Conservation (phyloP, 2,113 vertebrate species). For the Zosterops hypoxanthus region DNA sequence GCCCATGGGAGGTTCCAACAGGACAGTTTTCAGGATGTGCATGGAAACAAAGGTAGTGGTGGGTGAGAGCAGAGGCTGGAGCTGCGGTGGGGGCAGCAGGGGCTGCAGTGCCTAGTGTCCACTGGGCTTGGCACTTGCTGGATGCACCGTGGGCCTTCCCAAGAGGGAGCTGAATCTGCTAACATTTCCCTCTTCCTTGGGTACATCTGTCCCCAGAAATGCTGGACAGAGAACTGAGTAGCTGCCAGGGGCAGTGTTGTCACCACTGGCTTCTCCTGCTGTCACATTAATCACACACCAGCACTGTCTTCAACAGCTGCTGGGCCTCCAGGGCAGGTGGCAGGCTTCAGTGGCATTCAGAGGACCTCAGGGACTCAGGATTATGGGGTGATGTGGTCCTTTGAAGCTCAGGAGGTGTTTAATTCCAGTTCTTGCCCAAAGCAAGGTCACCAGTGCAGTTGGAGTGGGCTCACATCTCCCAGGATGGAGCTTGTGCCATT, state of each 20-base stretch:
- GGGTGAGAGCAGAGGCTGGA: neutral
- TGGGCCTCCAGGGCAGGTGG: neutral
- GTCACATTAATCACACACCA: neutral
- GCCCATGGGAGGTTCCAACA: neutral
- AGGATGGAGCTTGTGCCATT: neutral
- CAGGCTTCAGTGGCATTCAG: accelerated
- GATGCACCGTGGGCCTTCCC: too few relatives aligned
- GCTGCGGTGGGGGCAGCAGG: neutral
- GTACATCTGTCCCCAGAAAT: neutral
- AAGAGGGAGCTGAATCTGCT: neutral
- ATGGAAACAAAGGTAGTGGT: neutral
- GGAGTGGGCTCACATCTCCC: neutral
- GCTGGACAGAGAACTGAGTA: neutral
- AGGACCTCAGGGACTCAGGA: neutral
- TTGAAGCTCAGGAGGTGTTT: neutral
- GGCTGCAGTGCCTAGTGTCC: neutral
- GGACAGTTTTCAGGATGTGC: neutral
- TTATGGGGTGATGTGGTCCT: neutral
- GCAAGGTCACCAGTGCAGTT: neutral
- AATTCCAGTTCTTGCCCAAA: neutral
- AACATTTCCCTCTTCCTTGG: neutral
- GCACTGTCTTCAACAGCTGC: neutral
- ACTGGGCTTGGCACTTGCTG: neutral
- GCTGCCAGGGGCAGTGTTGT: neutral
- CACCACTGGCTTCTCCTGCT: neutral